Conservation (phyloP, 2,888 invertebrate species). For the Lomographa bimaculata region DNA sequence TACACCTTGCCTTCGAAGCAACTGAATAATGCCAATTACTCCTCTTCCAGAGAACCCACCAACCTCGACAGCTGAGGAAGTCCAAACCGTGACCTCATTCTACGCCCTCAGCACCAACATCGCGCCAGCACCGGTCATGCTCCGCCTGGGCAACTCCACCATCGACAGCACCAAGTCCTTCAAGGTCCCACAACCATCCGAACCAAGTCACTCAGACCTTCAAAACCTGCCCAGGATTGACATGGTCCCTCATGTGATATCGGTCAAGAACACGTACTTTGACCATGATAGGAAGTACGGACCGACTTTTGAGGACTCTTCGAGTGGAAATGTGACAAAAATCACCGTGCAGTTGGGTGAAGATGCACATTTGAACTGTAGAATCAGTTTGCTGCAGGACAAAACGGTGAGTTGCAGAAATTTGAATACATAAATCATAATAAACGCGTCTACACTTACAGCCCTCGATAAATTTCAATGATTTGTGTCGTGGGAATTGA, state of each 20-base stretch:
- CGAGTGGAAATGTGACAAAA: slow-evolving; percentile 85
- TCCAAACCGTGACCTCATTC: slow-evolving; percentile 69
- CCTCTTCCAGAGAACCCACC: slow-evolving; percentile 54
- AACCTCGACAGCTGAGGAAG: slow-evolving; percentile 54
- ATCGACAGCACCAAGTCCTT: slow-evolving; percentile 79
- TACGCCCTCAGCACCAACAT: slow-evolving; percentile 71
- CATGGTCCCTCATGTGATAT: slow-evolving; percentile 66
- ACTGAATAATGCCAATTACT: too few relatives aligned
- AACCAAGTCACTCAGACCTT: slow-evolving; percentile 26
- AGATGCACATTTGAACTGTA: slow-evolving; percentile 88
- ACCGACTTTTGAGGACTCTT: slow-evolving; percentile 86
- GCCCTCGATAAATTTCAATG: too few relatives aligned
- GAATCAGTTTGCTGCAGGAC: slow-evolving; percentile 89
- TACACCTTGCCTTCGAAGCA: too few relatives aligned
- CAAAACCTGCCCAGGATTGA: slow-evolving; percentile 37
- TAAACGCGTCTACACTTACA: too few relatives aligned
- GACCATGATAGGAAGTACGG: slow-evolving; percentile 85
- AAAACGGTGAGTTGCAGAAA: slow-evolving; percentile 90
- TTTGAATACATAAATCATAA: too few relatives aligned
- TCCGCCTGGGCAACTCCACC: slow-evolving; percentile 77
- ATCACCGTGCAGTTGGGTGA: slow-evolving; percentile 89
- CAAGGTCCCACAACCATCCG: slow-evolving; percentile 71
- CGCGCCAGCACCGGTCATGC: slow-evolving; percentile 69
- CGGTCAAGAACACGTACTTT: slow-evolving; percentile 70
- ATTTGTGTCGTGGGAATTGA: too few relatives aligned